A percentile compares a stretch with the other conserved stretches of the same genome.
These are phyloP conservation scores for Gnathonemus echidnorhynchus DNA, from an alignment of 2,113 vertebrate species.

Conservation along the genomic window DNA sequence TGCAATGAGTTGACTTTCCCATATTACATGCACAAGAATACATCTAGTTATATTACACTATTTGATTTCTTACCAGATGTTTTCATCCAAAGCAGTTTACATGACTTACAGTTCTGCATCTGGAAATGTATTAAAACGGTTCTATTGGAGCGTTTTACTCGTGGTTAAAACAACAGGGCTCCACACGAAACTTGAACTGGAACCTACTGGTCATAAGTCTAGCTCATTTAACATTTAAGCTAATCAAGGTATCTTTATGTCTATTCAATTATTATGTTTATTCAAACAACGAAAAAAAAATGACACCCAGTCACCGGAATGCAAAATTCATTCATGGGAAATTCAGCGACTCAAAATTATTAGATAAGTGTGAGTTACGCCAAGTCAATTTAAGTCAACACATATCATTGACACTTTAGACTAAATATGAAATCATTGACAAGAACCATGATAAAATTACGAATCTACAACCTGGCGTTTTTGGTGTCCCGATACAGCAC, in stretches of 20 bases:
- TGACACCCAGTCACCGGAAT: neutral
- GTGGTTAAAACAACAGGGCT: neutral
- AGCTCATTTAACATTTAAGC: neutral
- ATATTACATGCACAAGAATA: neutral
- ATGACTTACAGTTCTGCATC: neutral
- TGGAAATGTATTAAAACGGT: neutral
- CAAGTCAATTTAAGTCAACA: neutral
- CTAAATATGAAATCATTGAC: neutral
- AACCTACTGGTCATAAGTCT: neutral
- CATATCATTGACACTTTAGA: neutral
- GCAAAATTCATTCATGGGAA: neutral
- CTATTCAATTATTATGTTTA: neutral
- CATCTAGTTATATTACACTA: neutral
- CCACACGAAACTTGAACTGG: neutral
- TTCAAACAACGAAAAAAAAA: neutral
- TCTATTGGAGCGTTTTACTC: neutral
- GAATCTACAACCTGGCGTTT: neutral
- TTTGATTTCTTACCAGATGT: neutral
- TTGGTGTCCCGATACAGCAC: neutral
- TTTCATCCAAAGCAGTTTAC: neutral
- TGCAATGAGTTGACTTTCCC: neutral
- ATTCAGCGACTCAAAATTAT: neutral
- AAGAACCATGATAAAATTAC: neutral
- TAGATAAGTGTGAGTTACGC: neutral
- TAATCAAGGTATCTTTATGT: neutral